Evolutionary conservation across 2,113 vertebrate species (phyloP), one percentile per base, ranked within the genome.

Genomic region (Morone chrysops): DNA sequence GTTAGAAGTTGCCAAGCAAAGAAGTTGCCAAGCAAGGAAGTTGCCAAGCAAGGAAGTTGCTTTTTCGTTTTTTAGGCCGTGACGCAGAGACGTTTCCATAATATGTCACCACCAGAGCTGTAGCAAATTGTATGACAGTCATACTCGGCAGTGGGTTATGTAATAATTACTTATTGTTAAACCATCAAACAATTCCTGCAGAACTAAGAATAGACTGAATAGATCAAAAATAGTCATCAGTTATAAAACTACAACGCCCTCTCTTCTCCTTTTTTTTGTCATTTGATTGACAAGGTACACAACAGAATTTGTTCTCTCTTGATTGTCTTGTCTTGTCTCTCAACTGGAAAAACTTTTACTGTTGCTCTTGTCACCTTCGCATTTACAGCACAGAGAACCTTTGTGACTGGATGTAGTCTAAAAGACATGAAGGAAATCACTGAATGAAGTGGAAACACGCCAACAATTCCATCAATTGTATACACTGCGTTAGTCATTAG

Each of bases 1-100:
- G 73, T 2, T 22, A 82, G 78, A 68, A 77, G 63, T 13, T 47
- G 45, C 80, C 54, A 75, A 62, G 79, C 41, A 10, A 36, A 69
- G 68, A 83, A 74, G 66, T 75, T 18, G 36, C 17, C 54, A 75
- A 62, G 79, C 41, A 10, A 36, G 72, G 78, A 68, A 77, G 63
- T 13, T 47, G 45, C 80, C 54, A 75, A 62, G 79, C 41, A 10
- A 36, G 72, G 68, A 83, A 74, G 66, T 75, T 18, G 36, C 17
- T 69, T 72, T 31, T 51, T 73, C 14, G 5, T n/a, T 76, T 40
- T 60, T 60, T 11, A 18, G 53, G 45, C 59, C 18, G 13, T 14
- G 18, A 63, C 1, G 12, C 51, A 22, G 20, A 59, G 41, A 38
- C 6, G 0, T 50, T 74, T 56, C 67, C 14, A 20, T 50, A 50